Evolutionary conservation across 2,797 vertebrate species (phyloP), one percentile per base, ranked within the genome.

Genomic region (Cynopterus sphinx): DNA sequence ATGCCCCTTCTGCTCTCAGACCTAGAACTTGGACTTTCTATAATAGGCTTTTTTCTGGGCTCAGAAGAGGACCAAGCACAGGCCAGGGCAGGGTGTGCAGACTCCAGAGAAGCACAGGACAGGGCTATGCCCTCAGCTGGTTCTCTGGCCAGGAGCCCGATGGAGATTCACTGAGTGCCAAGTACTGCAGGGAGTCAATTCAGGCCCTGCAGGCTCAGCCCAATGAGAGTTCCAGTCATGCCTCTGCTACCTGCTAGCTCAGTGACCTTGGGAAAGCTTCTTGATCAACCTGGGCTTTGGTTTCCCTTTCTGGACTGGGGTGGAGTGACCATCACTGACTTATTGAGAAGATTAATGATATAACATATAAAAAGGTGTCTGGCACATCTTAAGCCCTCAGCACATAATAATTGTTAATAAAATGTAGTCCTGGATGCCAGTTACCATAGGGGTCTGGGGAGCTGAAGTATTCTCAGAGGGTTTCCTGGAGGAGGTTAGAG

Each of bases 311-410:
- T 51, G 33, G 33, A 33, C 19, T 46, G 39, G 49, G 36, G 0
- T 39, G 26, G 55, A 9, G 15, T 24, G 9, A 33, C 41, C 21
- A 5, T 86, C 46, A 31, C 10, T 59, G 46, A 39, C 33, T 59
- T 92, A 15, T 17, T 33, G 74, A 95, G 13, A 74, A 81, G 51
- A 82, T 43, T n/a, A 61, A 36, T 81, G 28, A 43, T 17, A 74
- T 26, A 15, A 24, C 63, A 51, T n/a, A 51, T 19, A 70, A 51
- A 79, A 91, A 78, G n/a, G 6, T 67, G 33, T 51, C 36, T 36
- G 39, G 17, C 6, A 0, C 9, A 1, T 57, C 19, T 9, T 22
- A 39, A 22, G 63, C 9, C 46, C 33, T 11, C 36, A 59, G 13
- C 28, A 67, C 83, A 26, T 85, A 41, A n/a, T 46, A 41, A 55